Percentiles rank a stretch among this genome's conserved stretches.
phyloP scores from a whole-genome alignment of 2,888 invertebrate species.

The Lymantria dispar region DNA sequence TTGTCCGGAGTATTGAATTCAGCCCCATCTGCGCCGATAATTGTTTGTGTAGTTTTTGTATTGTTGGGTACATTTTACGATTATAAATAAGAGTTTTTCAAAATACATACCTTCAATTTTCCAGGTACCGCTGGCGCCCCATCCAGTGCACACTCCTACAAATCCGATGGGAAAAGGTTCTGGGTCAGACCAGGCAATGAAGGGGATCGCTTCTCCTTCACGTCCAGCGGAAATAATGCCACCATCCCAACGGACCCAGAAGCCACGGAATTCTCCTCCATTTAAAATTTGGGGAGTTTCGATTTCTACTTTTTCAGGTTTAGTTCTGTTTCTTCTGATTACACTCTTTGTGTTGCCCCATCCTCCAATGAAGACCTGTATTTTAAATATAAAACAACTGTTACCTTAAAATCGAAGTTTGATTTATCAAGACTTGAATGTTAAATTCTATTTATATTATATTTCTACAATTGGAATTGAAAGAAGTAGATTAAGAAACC shows the following conservation, averaged over 20 bases:
- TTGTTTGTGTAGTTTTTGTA: constrained; percentile 45
- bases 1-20: constrained; percentile 81
- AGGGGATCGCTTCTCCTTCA: constrained; percentile 87
- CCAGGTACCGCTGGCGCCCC: constrained; percentile 93
- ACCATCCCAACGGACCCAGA: constrained; percentile 92
- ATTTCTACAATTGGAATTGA: too few relatives aligned
- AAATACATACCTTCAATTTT: constrained; percentile 86
- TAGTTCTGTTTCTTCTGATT: constrained; percentile 88
- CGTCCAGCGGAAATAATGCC: constrained; percentile 87
- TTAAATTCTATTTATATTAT: too few relatives aligned
- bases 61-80: constrained; percentile 77
- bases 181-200: constrained; percentile 88
- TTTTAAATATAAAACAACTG: neutral
- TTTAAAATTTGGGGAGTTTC: constrained; percentile 88
- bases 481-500: too few relatives aligned
- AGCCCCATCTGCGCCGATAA: constrained; percentile 75
- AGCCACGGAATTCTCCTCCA: constrained; percentile 89
- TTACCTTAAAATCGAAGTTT: too few relatives aligned
- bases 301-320: constrained; percentile 88
- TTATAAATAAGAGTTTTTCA: constrained; percentile 2
- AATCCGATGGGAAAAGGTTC: constrained; percentile 87
- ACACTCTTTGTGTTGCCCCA: constrained; percentile 94
- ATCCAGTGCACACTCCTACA: constrained; percentile 92
- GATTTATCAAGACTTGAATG: too few relatives aligned
- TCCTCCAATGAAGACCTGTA: constrained; percentile 91